Evolutionary conservation across 1,140 invertebrate genomes (phyloP), one percentile per base, ranked within the genome.

Genomic region (Ceratina calcarata): DNA sequence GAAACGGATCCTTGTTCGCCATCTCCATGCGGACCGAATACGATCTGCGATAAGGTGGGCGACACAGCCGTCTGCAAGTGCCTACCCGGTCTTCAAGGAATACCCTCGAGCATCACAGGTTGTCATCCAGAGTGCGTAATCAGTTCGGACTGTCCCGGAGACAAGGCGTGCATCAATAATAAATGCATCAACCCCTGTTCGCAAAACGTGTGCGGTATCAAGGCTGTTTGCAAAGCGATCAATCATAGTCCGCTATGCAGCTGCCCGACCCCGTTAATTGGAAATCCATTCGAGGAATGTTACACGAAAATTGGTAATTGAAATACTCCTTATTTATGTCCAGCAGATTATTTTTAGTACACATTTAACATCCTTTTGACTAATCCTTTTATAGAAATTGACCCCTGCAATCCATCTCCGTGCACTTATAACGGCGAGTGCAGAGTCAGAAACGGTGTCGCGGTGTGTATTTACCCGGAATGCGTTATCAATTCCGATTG

Each of bases 401-500:
- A 97, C 91, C 96, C 96, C 3, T 98, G 97, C 90, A 95, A 95
- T 88, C 96, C 96, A 27, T 97, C 96, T 24, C 97, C 96, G 1
- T 98, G 97, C 87, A 95, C 95, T 64, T 94, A 94, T 24, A 97
- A 97, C 84, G 97, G 97, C 3, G 95, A 96, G 81, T 98, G 97
- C 87, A 94, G 95, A 60, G 95, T 97, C 0, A 92, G 95, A 16
- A 95, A 95, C 82, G 95, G 94, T 27, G 91, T 94, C 8, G 96
- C 97, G 3, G 93, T 94, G 53, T 98, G 97, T 88, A 94, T 94
- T 8, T 98, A 98, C 92, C 96, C 97, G 0, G 97, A 98, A 91
- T 98, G 97, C 92, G 93, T 97, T 13, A 96, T 97, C 49, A 97
- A 97, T 87, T 95, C 96, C 62, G 97, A 97, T 81, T 98, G 97